Conservation (phyloP, 2,888 invertebrate species). For the Synergus laeviventris region DNA sequence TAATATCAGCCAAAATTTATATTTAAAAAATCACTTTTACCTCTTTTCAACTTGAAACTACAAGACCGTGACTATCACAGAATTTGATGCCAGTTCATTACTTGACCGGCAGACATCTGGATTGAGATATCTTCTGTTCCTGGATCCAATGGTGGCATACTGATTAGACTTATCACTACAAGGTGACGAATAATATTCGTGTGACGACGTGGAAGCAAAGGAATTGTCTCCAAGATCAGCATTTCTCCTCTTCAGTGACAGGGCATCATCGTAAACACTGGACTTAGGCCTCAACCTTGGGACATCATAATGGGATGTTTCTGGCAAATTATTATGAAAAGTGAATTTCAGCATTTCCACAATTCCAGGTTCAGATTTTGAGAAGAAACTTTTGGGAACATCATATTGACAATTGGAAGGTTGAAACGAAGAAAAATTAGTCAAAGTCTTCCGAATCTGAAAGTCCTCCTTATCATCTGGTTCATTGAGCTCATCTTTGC, state of each 20-base stretch:
- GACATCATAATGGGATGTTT: slow-evolving; percentile 55
- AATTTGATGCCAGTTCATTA: slow-evolving; percentile 20
- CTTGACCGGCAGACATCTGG: slow-evolving; percentile 47
- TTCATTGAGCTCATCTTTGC: slow-evolving; percentile 16
- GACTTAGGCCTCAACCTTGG: slow-evolving; percentile 57
- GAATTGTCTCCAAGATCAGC: neutral
- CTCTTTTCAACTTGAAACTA: neutral
- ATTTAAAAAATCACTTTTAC: neutral
- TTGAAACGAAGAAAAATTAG: neutral
- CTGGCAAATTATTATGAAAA: neutral
- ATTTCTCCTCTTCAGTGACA: slow-evolving; percentile 55
- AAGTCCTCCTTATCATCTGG: neutral
- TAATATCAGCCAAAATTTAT: neutral
- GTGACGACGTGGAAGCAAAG: neutral
- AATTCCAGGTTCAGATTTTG: slow-evolving; percentile 56
- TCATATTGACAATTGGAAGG: slow-evolving; percentile 55
- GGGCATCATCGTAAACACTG: slow-evolving; percentile 58
- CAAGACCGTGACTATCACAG: neutral
- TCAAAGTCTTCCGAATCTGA: neutral
- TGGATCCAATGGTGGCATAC: slow-evolving; percentile 58
- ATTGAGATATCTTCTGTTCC: slow-evolving; percentile 47
- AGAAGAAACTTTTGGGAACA: slow-evolving; percentile 53
- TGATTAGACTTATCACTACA: slow-evolving; percentile 43
- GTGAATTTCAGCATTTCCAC: slow-evolving; percentile 1
- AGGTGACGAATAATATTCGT: slow-evolving; percentile 48